phyloP scores from a whole-genome alignment of 2,888 invertebrate species.

The Lymantria dispar region DNA sequence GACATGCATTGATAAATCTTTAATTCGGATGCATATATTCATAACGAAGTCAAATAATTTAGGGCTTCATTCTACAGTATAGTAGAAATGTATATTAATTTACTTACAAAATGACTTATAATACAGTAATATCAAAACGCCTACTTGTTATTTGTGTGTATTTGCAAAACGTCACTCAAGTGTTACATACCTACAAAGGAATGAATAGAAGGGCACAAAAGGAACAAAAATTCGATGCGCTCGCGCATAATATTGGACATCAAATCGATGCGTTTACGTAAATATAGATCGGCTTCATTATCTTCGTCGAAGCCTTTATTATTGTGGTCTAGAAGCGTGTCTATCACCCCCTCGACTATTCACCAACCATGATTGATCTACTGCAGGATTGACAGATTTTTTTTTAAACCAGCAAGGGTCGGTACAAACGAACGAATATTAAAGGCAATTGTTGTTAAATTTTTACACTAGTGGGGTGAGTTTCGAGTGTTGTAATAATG shows the following conservation, averaged over 20 bases:
- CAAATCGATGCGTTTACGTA: constrained; percentile 78
- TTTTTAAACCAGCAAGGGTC: constrained; percentile 70
- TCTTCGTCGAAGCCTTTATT: constrained; percentile 58
- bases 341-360: constrained; percentile 71
- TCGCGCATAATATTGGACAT: constrained; percentile 70
- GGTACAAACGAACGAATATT: constrained; percentile 75
- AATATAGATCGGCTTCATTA: constrained; percentile 76
- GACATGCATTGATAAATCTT: too few species aligned
- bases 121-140: constrained; percentile 35
- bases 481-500: constrained; percentile 82
- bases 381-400: constrained; percentile 79
- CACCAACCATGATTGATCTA: constrained; percentile 79
- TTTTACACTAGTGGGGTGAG: constrained; percentile 77
- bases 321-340: constrained; percentile 60
- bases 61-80: too few species aligned
- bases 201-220: constrained; percentile 48
- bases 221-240: constrained; percentile 64
- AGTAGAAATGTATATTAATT: too few species aligned
- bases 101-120: too few species aligned
- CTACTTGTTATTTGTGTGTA: constrained; percentile 54
- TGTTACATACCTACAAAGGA: constrained; percentile 49
- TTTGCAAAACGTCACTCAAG: constrained; percentile 63
- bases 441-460: constrained; percentile 83
- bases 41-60: too few species aligned
- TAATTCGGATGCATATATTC: too few species aligned